These are phyloP conservation scores for Peromyscus leucopus DNA, from an alignment of 2,113 vertebrate species.

Conservation along the genomic window DNA sequence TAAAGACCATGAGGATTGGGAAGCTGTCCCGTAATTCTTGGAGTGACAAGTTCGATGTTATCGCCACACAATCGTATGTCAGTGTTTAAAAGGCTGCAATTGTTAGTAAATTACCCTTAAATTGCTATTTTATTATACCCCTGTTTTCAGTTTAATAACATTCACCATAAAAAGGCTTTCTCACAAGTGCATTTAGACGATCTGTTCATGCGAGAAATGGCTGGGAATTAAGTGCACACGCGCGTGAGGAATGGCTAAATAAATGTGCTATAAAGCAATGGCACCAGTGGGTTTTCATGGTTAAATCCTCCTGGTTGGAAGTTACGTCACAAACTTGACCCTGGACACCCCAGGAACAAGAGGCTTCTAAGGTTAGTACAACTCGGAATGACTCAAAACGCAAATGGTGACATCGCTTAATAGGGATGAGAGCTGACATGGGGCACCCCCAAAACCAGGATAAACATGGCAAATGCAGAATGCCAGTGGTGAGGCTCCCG, in stretches of 20 bases:
- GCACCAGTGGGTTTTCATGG: neutral
- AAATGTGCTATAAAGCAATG: conserved; percentile 17
- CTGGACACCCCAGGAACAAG: conserved; percentile 32
- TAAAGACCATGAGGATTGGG: conserved; percentile 73
- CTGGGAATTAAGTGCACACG: conserved; percentile 55
- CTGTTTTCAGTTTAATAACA: conserved; percentile 83
- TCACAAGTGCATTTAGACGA: conserved; percentile 83
- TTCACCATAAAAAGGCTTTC: conserved; percentile 79
- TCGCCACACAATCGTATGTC: conserved; percentile 59
- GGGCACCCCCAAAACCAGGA: neutral
- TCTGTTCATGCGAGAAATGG: conserved; percentile 75
- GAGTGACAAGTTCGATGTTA: conserved; percentile 66
- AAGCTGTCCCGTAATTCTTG: conserved; percentile 69
- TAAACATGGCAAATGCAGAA: neutral
- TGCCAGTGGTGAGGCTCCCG: neutral
- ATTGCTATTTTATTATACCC: conserved; percentile 83
- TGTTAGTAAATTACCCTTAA: conserved; percentile 83
- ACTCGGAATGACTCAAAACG: conserved; percentile 21
- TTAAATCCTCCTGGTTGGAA: conserved; percentile 48
- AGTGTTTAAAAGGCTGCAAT: conserved; percentile 78
- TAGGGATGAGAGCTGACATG: neutral
- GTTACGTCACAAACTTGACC: conserved; percentile 38
- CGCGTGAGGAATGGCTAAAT: conserved; percentile 50
- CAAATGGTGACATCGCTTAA: neutral
- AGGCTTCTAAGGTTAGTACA: conserved; percentile 42